Base-by-base conservation (phyloP, 2,797 vertebrate species). In the Tamandua tetradactyla region DNA sequence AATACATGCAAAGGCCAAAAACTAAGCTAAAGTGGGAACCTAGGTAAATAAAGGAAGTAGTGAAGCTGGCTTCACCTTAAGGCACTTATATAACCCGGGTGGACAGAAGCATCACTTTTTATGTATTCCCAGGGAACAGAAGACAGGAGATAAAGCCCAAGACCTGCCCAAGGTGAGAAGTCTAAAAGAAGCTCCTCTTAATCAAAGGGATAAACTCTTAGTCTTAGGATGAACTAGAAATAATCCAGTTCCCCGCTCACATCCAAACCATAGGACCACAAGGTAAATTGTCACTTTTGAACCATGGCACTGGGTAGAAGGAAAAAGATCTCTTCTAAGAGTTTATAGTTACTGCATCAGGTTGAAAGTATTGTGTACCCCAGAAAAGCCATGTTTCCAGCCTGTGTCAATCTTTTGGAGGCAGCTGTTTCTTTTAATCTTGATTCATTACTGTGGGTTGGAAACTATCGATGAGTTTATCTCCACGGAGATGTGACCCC, bases 1-100 rank as follows among this genome's bases (percentile, higher is more conserved):
- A 7, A 42, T 25, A 37, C 1, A 61, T 18, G 42, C 40, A 68
- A 0, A n/a, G 35, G 9, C 32, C 35, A 81, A 80, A 93, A 85
- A 52, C 40, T 42, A 64, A 87, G 25, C 27, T 74, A 64, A 93
- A 47, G 55, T 61, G 55, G 52, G 62, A 88, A 59, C 6, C 18
- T 44, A 30, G 17, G 22, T 59, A 61, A 94, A 74, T 52, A 66
- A 81, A 79, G 14, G 23, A 40, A 92, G 10, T n/a, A 71, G 55
- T 35, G 27, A 82, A 94, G 76, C 17, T 80, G 23, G 25, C 62
- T 89, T 92, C 86, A 82, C 37, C 87, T 80, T 82, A 40, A 68
- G 40, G 30, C 22, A 22, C 14, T 84, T 68, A 27, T 59, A 55
- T 47, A 92, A 69, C 22, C 7, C 25, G 37, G 23, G n/a, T 69